These are phyloP conservation scores for Philaenus spumarius DNA, from an alignment of 1,140 invertebrate genomes.

Conservation along the genomic window DNA sequence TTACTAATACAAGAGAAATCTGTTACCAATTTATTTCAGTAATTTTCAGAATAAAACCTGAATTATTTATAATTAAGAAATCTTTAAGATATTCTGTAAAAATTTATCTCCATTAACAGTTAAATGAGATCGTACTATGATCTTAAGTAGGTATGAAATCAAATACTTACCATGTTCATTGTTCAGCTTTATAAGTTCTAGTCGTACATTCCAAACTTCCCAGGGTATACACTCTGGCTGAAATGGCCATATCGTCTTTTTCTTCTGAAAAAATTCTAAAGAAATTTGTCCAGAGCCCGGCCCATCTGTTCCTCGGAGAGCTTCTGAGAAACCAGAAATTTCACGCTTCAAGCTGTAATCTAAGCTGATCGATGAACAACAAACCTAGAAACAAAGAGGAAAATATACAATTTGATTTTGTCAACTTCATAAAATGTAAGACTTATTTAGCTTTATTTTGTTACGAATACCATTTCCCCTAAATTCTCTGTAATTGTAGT, in stretches of 20 bases:
- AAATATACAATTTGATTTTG: too few relatives aligned
- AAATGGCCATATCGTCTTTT: slow-evolving; percentile 81
- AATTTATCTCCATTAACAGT: too few relatives aligned
- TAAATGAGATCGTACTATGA: too few relatives aligned
- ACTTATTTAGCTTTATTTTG: too few relatives aligned
- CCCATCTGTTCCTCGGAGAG: slow-evolving; percentile 66
- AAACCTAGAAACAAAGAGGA: slow-evolving; percentile 56
- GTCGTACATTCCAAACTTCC: slow-evolving; percentile 94
- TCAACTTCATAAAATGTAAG: too few relatives aligned
- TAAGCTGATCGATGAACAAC: slow-evolving; percentile 76
- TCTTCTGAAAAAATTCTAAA: slow-evolving; percentile 92
- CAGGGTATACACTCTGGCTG: slow-evolving; percentile 85
- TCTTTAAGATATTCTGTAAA: too few relatives aligned
- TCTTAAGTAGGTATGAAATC: neutral
- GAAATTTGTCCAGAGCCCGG: slow-evolving; percentile 77
- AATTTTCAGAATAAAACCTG: too few relatives aligned
- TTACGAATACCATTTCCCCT: too few relatives aligned
- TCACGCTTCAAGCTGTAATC: slow-evolving; percentile 68
- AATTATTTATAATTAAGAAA: too few relatives aligned
- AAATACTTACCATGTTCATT: slow-evolving; percentile 62
- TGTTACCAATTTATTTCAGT: too few relatives aligned
- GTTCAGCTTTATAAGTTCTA: slow-evolving; percentile 77
- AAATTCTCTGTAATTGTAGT: too few relatives aligned
- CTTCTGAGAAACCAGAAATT: slow-evolving; percentile 79
- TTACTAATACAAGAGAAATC: too few relatives aligned